These are phyloP conservation scores for Scortum barcoo DNA, from an alignment of 2,113 vertebrate species.

Conservation along the genomic window DNA sequence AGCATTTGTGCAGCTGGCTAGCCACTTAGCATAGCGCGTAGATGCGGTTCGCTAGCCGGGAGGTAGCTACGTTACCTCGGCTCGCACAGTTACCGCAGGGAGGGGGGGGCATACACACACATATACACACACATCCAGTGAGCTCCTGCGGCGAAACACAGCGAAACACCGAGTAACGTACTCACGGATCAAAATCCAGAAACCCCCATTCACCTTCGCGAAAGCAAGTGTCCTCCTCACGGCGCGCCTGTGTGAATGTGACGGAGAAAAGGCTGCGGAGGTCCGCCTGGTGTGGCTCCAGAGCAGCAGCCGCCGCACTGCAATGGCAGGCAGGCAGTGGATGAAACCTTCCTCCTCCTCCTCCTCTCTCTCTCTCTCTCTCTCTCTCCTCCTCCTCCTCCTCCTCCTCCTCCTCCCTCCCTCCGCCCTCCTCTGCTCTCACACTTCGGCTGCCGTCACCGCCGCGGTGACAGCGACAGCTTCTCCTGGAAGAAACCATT, in stretches of 20 bases:
- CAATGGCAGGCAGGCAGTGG: slow-evolving; percentile 85
- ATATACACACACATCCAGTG: slow-evolving; percentile 60
- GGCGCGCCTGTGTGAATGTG: slow-evolving; percentile 63
- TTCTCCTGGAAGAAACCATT: slow-evolving; percentile 86
- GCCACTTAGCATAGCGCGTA: slow-evolving; percentile 60
- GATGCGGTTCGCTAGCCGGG: slow-evolving; percentile 60
- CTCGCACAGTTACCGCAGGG: slow-evolving; percentile 76
- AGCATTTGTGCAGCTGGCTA: slow-evolving; percentile 56
- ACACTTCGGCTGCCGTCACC: slow-evolving; percentile 77
- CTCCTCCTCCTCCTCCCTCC: too few species aligned
- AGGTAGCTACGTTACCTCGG: slow-evolving; percentile 68
- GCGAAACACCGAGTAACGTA: slow-evolving; percentile 28
- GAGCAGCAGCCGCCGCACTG: slow-evolving; percentile 82
- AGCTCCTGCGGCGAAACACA: slow-evolving; percentile 51
- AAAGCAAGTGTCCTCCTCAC: slow-evolving; percentile 66
- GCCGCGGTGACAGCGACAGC: slow-evolving; percentile 84
- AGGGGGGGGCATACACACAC: too few species aligned
- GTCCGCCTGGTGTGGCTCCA: slow-evolving; percentile 72
- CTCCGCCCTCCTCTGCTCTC: slow-evolving; percentile 66
- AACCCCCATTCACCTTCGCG: slow-evolving; percentile 76
- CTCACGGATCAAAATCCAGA: slow-evolving; percentile 53
- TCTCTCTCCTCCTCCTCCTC: too few species aligned
- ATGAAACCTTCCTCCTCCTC: slow-evolving; percentile 69
- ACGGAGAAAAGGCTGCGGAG: slow-evolving; percentile 44
- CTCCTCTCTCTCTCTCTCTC: too few species aligned